These are phyloP conservation scores for Acropternis orthonyx DNA, from an alignment of 2,797 vertebrate genomes.

Conservation along the genomic window DNA sequence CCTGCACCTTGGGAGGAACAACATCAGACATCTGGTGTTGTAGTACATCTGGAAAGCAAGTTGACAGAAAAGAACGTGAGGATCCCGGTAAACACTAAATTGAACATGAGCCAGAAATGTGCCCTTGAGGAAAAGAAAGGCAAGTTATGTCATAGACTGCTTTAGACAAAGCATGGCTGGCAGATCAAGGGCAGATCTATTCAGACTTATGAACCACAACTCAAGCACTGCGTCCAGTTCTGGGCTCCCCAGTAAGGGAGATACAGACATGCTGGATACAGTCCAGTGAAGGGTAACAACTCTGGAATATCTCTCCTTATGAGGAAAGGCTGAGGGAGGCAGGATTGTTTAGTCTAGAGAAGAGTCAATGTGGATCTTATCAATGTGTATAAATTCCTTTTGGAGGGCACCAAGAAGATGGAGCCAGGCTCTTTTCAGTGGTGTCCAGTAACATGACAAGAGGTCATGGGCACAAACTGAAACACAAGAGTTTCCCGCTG, in stretches of 20 bases:
- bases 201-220: not conserved
- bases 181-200: not conserved
- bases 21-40: not conserved
- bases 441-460: not conserved
- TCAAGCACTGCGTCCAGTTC: not conserved
- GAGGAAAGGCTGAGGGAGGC: not conserved
- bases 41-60: not conserved
- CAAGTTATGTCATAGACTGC: accelerated
- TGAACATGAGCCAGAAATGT: not conserved
- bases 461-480: not conserved
- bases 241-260: not conserved
- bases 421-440: not conserved
- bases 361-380: not conserved
- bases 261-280: not conserved
- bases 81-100: accelerated
- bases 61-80: not conserved
- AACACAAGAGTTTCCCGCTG: not conserved
- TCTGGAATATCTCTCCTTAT: not conserved
- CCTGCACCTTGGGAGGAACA: not conserved
- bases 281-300: not conserved
- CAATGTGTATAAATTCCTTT: not conserved
- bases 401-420: not conserved
- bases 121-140: not conserved
- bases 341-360: not conserved
- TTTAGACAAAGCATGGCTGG: not conserved